phyloP scores from a whole-genome alignment of 2,888 invertebrate genomes.

The Seira ritae region DNA sequence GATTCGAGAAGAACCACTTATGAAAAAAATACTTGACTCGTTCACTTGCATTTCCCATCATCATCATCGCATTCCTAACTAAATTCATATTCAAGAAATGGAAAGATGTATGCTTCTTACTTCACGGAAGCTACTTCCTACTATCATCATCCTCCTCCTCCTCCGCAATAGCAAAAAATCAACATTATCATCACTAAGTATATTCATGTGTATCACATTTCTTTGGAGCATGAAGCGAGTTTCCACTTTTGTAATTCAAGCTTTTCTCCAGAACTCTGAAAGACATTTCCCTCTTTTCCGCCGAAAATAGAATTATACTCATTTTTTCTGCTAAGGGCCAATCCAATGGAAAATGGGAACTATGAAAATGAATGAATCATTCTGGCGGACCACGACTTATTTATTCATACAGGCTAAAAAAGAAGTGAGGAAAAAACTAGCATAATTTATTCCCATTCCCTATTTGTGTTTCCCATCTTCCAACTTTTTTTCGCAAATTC shows the following conservation, averaged over 20 bases:
- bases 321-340: neutral
- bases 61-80: constrained; percentile 17
- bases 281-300: neutral
- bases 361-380: constrained; percentile 6
- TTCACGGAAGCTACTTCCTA: constrained; percentile 54
- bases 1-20: constrained; percentile 37
- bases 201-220: constrained; percentile 53
- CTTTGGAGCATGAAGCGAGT: constrained; percentile 51
- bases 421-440: neutral
- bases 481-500: constrained; percentile 46
- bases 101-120: neutral
- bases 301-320: neutral
- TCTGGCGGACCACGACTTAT: neutral
- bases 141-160: too few species aligned
- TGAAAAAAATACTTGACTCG: constrained; percentile 7
- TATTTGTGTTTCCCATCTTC: constrained; percentile 22
- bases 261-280: constrained; percentile 23
- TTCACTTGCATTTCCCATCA: neutral
- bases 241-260: constrained; percentile 52
- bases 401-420: neutral
- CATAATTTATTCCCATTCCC: constrained; percentile 17
- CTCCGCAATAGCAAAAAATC: constrained; percentile 24
- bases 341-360: neutral
- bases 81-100: constrained; percentile 17
- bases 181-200: constrained; percentile 39